Evolutionary conservation across 2,888 invertebrate genomes (phyloP).

Genomic region (Eupithecia abbreviata): DNA sequence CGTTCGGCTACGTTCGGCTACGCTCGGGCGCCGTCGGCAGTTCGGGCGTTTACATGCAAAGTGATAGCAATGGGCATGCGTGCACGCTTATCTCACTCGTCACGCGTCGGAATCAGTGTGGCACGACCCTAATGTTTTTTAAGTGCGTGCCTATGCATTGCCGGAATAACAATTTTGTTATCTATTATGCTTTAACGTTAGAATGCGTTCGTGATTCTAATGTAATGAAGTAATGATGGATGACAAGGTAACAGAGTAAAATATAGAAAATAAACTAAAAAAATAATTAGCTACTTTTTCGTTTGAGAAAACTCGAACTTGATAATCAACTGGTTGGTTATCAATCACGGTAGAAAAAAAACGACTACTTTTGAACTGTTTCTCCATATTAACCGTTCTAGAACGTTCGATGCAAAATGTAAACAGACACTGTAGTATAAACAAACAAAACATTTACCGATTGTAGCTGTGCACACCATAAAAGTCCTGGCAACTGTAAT

Average conservation of each 20-base stretch:
- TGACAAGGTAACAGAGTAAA: background rate
- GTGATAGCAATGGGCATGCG: slow-evolving; percentile 49
- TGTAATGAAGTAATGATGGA: slow-evolving; percentile 28
- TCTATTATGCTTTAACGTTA: slow-evolving; percentile 38
- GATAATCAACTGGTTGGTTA: too few species aligned
- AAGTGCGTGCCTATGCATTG: slow-evolving; percentile 53
- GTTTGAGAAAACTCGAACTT: background rate
- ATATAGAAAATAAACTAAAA: background rate
- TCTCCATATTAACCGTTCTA: background rate
- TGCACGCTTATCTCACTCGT: slow-evolving; percentile 55
- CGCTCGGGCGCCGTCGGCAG: slow-evolving; percentile 60
- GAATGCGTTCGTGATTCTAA: slow-evolving; percentile 37
- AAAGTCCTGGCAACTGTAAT: slow-evolving; percentile 41
- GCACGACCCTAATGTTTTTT: slow-evolving; percentile 59
- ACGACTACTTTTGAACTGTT: background rate
- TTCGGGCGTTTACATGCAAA: slow-evolving; percentile 60
- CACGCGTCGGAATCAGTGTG: slow-evolving; percentile 66
- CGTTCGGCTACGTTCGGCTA: slow-evolving; percentile 73
- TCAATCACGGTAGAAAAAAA: too few species aligned
- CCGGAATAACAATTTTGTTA: slow-evolving; percentile 46
- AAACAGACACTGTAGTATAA: slow-evolving; percentile 8
- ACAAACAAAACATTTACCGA: slow-evolving; percentile 36
- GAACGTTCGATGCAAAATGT: slow-evolving; percentile 10
- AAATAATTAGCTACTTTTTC: background rate
- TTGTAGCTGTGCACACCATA: slow-evolving; percentile 33